These are phyloP conservation scores for Ahaetulla prasina DNA, from an alignment of 2,113 vertebrate genomes.

Conservation along the genomic window DNA sequence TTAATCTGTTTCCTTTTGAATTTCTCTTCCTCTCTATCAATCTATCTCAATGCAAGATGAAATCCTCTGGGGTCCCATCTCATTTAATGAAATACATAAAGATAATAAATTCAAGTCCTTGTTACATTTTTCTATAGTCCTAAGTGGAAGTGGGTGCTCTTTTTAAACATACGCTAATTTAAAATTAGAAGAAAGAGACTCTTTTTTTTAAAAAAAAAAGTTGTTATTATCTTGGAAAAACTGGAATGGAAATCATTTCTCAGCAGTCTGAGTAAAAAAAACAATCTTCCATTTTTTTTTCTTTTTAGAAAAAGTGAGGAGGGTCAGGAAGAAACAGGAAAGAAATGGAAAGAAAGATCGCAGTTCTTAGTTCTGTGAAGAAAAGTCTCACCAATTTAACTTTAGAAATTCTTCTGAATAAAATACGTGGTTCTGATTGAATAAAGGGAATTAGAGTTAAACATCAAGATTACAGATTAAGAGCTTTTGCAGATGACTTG, in stretches of 20 bases:
- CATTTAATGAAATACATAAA: not conserved
- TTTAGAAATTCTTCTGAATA: too few species aligned
- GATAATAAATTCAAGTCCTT: not conserved
- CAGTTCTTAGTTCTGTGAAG: constrained; percentile 22
- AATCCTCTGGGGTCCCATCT: constrained; percentile 18
- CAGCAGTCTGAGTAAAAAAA: constrained; percentile 15
- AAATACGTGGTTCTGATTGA: too few species aligned
- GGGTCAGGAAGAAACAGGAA: not conserved
- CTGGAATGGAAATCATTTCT: not conserved
- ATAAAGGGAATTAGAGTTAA: too few species aligned
- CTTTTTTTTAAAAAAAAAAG: constrained; percentile 11
- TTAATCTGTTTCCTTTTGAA: not conserved
- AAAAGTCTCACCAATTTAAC: constrained; percentile 21
- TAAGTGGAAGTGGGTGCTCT: constrained; percentile 37
- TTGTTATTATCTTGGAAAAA: not conserved
- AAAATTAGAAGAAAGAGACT: not conserved
- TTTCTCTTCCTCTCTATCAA: constrained; percentile 5
- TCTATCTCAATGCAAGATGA: constrained; percentile 50
- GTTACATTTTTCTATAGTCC: constrained; percentile 27
- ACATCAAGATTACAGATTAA: too few species aligned
- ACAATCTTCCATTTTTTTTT: not conserved
- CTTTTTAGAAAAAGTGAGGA: not conserved
- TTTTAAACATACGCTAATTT: constrained; percentile 10
- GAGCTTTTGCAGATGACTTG: too few species aligned
- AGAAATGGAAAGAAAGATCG: constrained; percentile 7